A percentile compares a stretch with the other conserved stretches of the same genome.
These are phyloP conservation scores for Todus mexicanus DNA, from an alignment of 2,797 vertebrate genomes.

Conservation along the genomic window DNA sequence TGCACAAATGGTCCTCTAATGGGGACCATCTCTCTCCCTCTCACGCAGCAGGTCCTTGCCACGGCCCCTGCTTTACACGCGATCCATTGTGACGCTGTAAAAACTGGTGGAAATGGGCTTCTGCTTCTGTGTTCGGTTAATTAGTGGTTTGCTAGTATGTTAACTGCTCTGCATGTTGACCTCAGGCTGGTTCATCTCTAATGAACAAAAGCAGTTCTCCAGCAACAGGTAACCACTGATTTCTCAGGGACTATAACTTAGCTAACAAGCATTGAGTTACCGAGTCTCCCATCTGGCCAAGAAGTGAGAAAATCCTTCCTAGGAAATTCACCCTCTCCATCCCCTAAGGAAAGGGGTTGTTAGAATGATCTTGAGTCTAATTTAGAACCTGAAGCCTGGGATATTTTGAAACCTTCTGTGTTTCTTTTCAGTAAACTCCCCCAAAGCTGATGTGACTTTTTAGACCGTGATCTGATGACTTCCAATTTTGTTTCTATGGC, in stretches of 20 bases:
- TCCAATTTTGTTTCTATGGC: not conserved
- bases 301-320: constrained; percentile 26
- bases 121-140: constrained; percentile 42
- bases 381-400: not conserved
- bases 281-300: constrained; percentile 8
- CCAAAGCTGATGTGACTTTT: not conserved
- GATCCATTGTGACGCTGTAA: not conserved
- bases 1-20: not conserved
- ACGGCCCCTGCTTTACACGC: not conserved
- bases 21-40: not conserved
- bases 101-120: not conserved
- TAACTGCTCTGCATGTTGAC: constrained; percentile 56
- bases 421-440: not conserved
- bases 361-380: not conserved
- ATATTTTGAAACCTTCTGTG: not conserved
- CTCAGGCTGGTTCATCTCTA: constrained; percentile 39
- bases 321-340: not conserved
- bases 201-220: constrained; percentile 54
- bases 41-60: not conserved
- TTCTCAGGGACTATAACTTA: constrained; percentile 49
- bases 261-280: not conserved
- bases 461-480: not conserved
- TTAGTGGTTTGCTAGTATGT: constrained; percentile 65
- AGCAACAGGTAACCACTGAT: constrained; percentile 48
- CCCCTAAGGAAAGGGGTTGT: constrained; percentile 8